Evolutionary conservation across 53 echinoderm and acorn worm species (phyloP).

Genomic region (Temnopleurus reevesii): DNA sequence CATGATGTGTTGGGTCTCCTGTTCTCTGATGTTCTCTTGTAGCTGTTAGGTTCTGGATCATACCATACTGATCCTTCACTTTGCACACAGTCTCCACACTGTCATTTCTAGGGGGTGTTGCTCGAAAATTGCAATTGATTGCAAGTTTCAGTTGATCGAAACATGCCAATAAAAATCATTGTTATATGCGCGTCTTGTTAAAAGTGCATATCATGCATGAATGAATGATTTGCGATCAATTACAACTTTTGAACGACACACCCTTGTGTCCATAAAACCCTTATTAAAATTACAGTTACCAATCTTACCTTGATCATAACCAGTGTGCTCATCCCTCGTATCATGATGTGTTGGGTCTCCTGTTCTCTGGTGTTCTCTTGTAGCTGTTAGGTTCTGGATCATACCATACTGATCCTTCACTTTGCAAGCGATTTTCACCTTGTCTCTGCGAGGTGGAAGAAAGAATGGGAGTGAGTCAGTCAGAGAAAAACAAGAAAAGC

Average conservation of each 20-base stretch:
- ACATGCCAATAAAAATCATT: too few relatives aligned
- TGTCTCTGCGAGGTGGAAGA: slow-evolving; percentile 59
- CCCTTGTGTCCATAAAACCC: too few relatives aligned
- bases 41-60: slow-evolving; percentile 69
- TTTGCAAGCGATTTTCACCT: slow-evolving; percentile 84
- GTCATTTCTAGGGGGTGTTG: too few relatives aligned
- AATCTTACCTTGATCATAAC: slow-evolving; percentile 44
- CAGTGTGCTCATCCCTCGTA: slow-evolving; percentile 8
- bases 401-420: slow-evolving; percentile 92
- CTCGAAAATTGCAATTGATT: too few relatives aligned
- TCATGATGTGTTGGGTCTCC: slow-evolving; percentile 37
- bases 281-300: too few relatives aligned
- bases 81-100: slow-evolving; percentile 83
- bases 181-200: too few relatives aligned
- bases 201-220: too few relatives aligned
- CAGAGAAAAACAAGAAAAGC: too few relatives aligned
- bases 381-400: slow-evolving; percentile 69
- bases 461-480: too few relatives aligned
- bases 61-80: slow-evolving; percentile 92
- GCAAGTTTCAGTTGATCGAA: too few relatives aligned
- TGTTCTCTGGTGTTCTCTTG: slow-evolving; percentile 21
- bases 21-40: slow-evolving; percentile 37
- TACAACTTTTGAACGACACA: too few relatives aligned
- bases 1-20: slow-evolving; percentile 28
- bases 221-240: too few relatives aligned